Base-by-base conservation (phyloP, 2,113 vertebrate species). In the Limanda limanda region DNA sequence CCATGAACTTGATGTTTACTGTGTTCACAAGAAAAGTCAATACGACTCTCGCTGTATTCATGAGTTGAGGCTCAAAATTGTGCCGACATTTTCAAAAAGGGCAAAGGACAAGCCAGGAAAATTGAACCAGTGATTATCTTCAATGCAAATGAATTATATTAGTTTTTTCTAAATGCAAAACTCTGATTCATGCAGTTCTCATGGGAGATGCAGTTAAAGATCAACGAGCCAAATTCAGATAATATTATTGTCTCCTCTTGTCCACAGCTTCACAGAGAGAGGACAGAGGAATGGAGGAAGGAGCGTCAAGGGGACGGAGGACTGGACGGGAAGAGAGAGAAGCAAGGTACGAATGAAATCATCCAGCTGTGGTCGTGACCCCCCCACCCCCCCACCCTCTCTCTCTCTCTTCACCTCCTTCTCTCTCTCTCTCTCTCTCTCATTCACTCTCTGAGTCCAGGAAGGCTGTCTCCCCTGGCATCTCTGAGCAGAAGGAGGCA, bases 311-410 rank as follows among this genome's bases (percentile, higher is more conserved):
- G 69, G 82, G 72, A 82, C 18, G 7, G 55, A 69, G 80, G 66
- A 60, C 42, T 70, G 56, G 65, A 31, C 81, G 71, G 86, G 79
- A 83, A 78, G 74, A 81, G 80, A 79, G 83, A 84, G 83, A 89
- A 81, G 20, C 68, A 68, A 79, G 85, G 88, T 85, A 86, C 51
- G 68, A 84, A 82, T 89, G 89, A 92, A 91, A 90, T 84, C 83
- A 88, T 76, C 88, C 89, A 93, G 83, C 92, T 93, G 92, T 87
- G 86, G 81, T 91, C 85, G 84, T 87, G 89, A 86, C 59, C 69
- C 54, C 60, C 60, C 59, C 59, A 58, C 63, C 76, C 70, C 55
- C 24, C 25, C 25, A 1, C 25, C 25, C 25, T 3, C 25, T 37
- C 20, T n/a, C 60, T 42, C 27, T 23, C 23, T 15, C 66, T 40